phyloP scores from a whole-genome alignment of 2,113 vertebrate species.

The Osmerus mordax region DNA sequence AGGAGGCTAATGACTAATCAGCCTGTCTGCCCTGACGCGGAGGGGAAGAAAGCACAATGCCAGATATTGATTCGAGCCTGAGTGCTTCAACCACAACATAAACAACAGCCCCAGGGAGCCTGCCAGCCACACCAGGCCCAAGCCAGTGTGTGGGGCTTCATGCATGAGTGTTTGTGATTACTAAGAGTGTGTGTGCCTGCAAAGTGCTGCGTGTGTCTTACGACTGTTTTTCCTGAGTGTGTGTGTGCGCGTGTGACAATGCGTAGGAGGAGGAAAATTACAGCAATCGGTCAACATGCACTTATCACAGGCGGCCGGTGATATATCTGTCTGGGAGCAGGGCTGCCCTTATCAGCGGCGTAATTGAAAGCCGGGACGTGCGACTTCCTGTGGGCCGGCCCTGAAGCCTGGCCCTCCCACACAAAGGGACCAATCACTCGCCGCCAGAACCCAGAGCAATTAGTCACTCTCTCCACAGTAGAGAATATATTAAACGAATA shows the following conservation, averaged over 20 bases:
- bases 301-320: conserved; percentile 55
- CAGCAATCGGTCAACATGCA: conserved; percentile 54
- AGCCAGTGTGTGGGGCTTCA: background rate
- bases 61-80: conserved; percentile 55
- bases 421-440: conserved; percentile 65
- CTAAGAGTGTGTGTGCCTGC: background rate
- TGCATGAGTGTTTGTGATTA: no score
- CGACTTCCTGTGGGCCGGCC: conserved; percentile 51
- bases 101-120: conserved; percentile 44
- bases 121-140: conserved; percentile 23
- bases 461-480: conserved; percentile 55
- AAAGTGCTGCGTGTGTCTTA: background rate
- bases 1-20: conserved; percentile 57
- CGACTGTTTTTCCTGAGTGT: conserved; percentile 3
- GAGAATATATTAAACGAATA: conserved; percentile 35
- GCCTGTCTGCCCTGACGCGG: conserved; percentile 37
- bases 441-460: conserved; percentile 64
- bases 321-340: conserved; percentile 68
- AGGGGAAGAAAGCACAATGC: conserved; percentile 41
- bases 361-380: conserved; percentile 71
- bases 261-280: conserved; percentile 47
- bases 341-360: conserved; percentile 62
- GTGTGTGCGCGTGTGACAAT: background rate
- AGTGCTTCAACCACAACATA: conserved; percentile 57
- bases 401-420: conserved; percentile 36